phyloP scores from a whole-genome alignment of 1,140 invertebrate genomes.

The Arion vulgaris region DNA sequence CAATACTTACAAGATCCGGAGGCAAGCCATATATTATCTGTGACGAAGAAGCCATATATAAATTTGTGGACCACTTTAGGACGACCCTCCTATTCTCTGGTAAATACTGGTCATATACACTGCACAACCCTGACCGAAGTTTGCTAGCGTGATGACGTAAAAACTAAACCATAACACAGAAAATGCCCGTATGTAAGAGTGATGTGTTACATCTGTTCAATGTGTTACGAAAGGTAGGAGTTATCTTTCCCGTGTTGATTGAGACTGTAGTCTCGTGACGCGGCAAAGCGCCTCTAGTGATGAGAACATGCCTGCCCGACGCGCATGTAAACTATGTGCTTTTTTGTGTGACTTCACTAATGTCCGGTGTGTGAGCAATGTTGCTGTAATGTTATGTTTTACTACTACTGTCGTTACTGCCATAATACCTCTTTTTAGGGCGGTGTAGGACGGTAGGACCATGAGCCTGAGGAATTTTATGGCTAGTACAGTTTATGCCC shows the following conservation, averaged over 20 bases:
- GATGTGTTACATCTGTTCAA: not conserved
- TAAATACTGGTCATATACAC: not conserved
- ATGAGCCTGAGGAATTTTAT: too few species aligned
- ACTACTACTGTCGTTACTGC: too few species aligned
- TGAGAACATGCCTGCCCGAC: too few species aligned
- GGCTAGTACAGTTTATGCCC: too few species aligned
- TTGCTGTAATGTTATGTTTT: too few species aligned
- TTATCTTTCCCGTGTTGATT: not conserved
- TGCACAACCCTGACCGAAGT: not conserved
- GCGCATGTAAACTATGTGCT: too few species aligned
- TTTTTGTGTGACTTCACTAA: too few species aligned
- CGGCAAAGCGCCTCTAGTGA: too few species aligned
- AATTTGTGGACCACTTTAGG: not conserved
- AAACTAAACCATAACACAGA: not conserved
- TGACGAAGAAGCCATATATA: conserved; percentile 3
- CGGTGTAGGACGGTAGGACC: too few species aligned
- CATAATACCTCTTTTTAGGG: too few species aligned
- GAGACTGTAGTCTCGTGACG: not conserved
- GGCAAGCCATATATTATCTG: conserved; percentile 1
- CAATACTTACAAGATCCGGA: not conserved
- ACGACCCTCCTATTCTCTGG: too few species aligned
- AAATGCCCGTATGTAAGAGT: not conserved
- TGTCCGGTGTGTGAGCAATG: too few species aligned
- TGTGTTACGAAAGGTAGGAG: not conserved
- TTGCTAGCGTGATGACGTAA: not conserved